Evolutionary conservation across 2,113 vertebrate species (phyloP).

Genomic region (Pseudopipra pipra): DNA sequence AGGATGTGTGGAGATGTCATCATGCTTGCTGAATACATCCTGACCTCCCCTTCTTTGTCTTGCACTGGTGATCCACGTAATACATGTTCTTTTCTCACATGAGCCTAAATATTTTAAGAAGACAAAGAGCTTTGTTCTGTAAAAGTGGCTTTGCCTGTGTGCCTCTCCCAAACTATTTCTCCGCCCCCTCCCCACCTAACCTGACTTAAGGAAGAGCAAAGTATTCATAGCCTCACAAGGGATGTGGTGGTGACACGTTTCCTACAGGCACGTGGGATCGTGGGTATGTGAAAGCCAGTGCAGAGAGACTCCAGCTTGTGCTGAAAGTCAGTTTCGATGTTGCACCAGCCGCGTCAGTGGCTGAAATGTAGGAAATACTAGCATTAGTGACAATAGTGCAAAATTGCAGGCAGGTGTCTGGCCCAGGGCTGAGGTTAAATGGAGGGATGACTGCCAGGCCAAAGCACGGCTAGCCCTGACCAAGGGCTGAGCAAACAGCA

Average conservation of each 20-base stretch:
- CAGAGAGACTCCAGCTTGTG: background rate
- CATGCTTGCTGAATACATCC: background rate
- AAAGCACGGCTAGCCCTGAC: background rate
- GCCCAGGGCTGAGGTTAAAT: background rate
- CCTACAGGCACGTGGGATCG: background rate
- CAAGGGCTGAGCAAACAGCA: background rate
- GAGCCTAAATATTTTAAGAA: background rate
- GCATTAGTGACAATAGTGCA: background rate
- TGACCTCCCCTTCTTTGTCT: background rate
- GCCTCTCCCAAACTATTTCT: background rate
- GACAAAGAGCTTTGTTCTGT: background rate
- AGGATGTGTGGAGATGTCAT: background rate
- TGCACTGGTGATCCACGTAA: background rate
- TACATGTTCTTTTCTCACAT: background rate
- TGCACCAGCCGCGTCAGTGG: background rate
- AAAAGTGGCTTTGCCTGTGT: background rate
- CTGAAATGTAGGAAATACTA: background rate
- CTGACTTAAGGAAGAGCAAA: background rate
- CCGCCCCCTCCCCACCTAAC: background rate
- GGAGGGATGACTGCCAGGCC: background rate
- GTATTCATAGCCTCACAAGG: background rate
- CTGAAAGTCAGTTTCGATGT: background rate
- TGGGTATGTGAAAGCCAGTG: background rate
- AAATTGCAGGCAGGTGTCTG: background rate
- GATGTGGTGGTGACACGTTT: background rate